Conservation (phyloP, 2,888 invertebrate species). For the Choristoneura rosaceana region DNA sequence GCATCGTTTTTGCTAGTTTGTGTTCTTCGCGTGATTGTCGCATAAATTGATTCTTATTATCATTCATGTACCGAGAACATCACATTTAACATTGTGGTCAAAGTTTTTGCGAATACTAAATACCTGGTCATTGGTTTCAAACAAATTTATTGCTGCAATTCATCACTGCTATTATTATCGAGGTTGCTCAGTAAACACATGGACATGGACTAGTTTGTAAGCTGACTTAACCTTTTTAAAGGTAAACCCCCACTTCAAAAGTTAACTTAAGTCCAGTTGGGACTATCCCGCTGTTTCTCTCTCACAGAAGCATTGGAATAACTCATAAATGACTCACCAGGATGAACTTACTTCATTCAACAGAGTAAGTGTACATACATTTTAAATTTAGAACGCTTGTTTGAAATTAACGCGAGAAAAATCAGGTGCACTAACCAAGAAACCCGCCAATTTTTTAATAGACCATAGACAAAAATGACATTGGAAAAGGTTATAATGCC, state of each 20-base stretch:
- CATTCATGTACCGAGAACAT: neutral
- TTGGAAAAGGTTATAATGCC: constrained; percentile 36
- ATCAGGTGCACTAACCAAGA: constrained; percentile 9
- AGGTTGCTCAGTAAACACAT: neutral
- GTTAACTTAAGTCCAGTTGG: constrained; percentile 16
- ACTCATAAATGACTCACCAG: constrained; percentile 31
- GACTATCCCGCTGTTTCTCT: constrained; percentile 13
- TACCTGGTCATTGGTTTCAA: neutral
- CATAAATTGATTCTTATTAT: constrained; percentile 4
- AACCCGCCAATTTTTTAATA: constrained; percentile 7
- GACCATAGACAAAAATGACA: constrained; percentile 26
- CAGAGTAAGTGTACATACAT: neutral
- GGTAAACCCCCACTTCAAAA: constrained; percentile 21
- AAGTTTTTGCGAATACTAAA: neutral
- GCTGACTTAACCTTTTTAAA: neutral
- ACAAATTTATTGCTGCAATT: neutral
- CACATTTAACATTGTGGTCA: neutral
- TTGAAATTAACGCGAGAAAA: constrained; percentile 3
- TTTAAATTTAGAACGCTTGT: constrained; percentile 32
- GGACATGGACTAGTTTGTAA: neutral
- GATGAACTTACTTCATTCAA: constrained; percentile 17
- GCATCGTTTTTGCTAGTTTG: constrained; percentile 18
- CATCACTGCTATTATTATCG: neutral
- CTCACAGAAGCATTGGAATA: constrained; percentile 8
- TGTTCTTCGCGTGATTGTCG: constrained; percentile 4